Conservation (phyloP, 2,888 invertebrate genomes). For the Cepaea hortensis region DNA sequence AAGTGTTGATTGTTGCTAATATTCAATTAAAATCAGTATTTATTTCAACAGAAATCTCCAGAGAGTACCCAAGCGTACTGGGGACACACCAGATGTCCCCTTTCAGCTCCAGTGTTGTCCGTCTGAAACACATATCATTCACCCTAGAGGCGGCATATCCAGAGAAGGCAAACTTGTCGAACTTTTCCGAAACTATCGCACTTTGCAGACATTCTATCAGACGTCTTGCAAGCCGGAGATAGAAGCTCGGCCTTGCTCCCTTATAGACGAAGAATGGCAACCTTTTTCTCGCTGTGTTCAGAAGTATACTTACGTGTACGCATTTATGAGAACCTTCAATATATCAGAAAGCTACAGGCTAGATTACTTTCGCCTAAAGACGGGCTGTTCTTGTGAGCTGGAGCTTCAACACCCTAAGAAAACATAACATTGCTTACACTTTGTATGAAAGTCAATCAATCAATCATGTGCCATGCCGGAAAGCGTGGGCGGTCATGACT, state of each 20-base stretch:
- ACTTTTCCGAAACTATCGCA: slow-evolving; percentile 83
- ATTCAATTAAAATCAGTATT: neutral
- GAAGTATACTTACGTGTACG: slow-evolving; percentile 89
- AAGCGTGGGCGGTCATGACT: too few species aligned
- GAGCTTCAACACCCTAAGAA: slow-evolving; percentile 61
- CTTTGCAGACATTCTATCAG: slow-evolving; percentile 83
- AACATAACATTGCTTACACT: too few species aligned
- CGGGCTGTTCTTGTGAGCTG: slow-evolving; percentile 90
- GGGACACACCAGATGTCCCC: slow-evolving; percentile 43
- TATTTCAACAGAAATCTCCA: slow-evolving; percentile 53
- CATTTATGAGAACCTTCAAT: slow-evolving; percentile 84
- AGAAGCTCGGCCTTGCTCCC: slow-evolving; percentile 85
- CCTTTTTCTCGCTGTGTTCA: slow-evolving; percentile 87
- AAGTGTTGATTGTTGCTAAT: neutral
- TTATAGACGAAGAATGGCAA: slow-evolving; percentile 83
- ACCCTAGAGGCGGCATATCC: slow-evolving; percentile 86
- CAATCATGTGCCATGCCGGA: too few species aligned
- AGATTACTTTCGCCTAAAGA: slow-evolving; percentile 88
- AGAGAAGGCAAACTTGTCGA: slow-evolving; percentile 81
- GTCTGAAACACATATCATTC: slow-evolving; percentile 85
- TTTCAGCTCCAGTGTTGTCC: slow-evolving; percentile 85
- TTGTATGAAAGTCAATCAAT: too few species aligned
- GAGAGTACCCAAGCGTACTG: slow-evolving; percentile 53
- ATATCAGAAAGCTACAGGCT: slow-evolving; percentile 82
- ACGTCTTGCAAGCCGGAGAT: slow-evolving; percentile 85